These are phyloP conservation scores for Leptodactylus fallax DNA, from an alignment of 2,797 vertebrate species.

Conservation along the genomic window DNA sequence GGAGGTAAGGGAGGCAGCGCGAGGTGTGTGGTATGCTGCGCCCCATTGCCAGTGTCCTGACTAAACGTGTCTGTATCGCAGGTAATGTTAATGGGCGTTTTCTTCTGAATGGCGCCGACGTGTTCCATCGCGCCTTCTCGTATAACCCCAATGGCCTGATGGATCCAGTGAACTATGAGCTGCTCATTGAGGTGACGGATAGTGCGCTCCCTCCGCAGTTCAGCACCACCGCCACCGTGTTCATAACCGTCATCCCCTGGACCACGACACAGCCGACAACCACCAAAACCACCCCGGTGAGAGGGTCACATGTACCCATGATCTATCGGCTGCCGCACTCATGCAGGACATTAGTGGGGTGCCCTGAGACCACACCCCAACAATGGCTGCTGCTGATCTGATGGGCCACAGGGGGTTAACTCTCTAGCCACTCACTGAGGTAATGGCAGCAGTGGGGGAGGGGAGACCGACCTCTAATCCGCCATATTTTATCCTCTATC, in stretches of 20 bases:
- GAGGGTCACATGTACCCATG: too few species aligned
- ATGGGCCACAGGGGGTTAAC: too few species aligned
- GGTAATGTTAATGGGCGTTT: conserved; percentile 71
- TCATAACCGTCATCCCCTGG: conserved; percentile 70
- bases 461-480: too few species aligned
- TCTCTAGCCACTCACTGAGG: too few species aligned
- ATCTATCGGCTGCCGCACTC: too few species aligned
- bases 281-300: conserved; percentile 66
- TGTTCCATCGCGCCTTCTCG: conserved; percentile 62
- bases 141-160: conserved; percentile 53
- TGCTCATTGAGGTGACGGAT: conserved; percentile 70
- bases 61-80: conserved; percentile 57
- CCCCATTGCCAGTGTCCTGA: too few species aligned
- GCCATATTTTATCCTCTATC: not conserved
- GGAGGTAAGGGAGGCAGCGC: conserved; percentile 66
- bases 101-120: conserved; percentile 39
- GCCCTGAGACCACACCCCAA: too few species aligned
- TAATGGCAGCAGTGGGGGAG: not conserved
- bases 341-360: too few species aligned
- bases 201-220: conserved; percentile 37
- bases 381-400: too few species aligned
- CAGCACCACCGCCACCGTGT: conserved; percentile 71
- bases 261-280: conserved; percentile 66
- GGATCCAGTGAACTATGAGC: conserved; percentile 66
- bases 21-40: too few species aligned